phyloP scores from a whole-genome alignment of 2,797 vertebrate species.

The Hemibagrus guttatus region DNA sequence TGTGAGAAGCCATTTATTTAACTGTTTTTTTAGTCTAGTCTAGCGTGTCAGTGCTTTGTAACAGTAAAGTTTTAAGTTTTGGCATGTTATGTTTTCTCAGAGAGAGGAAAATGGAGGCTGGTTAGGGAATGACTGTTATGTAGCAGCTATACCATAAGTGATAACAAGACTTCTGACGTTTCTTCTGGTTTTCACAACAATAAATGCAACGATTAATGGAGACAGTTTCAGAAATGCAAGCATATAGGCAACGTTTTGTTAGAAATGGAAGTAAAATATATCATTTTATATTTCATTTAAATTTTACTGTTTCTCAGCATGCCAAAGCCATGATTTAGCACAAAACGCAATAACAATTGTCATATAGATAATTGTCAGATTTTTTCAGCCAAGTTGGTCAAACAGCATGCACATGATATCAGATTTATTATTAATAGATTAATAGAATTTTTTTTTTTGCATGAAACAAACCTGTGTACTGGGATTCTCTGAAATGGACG shows the following conservation, averaged over 20 bases:
- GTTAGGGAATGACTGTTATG: not conserved
- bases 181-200: not conserved
- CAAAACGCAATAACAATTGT: not conserved
- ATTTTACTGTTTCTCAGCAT: not conserved
- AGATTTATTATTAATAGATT: too few relatives aligned
- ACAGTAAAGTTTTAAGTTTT: not conserved
- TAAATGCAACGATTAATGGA: not conserved
- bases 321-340: not conserved
- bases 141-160: not conserved
- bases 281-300: too few relatives aligned
- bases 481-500: not conserved
- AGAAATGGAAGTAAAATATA: not conserved
- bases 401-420: too few relatives aligned
- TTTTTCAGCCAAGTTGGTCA: not conserved
- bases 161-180: not conserved
- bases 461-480: not conserved
- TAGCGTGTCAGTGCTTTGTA: not conserved
- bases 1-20: not conserved
- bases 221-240: not conserved
- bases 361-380: not conserved
- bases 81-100: not conserved
- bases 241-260: not conserved
- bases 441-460: not conserved
- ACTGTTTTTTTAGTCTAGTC: not conserved
- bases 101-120: not conserved